phyloP scores from a whole-genome alignment of 2,797 vertebrate genomes.

The Carapus acus region DNA sequence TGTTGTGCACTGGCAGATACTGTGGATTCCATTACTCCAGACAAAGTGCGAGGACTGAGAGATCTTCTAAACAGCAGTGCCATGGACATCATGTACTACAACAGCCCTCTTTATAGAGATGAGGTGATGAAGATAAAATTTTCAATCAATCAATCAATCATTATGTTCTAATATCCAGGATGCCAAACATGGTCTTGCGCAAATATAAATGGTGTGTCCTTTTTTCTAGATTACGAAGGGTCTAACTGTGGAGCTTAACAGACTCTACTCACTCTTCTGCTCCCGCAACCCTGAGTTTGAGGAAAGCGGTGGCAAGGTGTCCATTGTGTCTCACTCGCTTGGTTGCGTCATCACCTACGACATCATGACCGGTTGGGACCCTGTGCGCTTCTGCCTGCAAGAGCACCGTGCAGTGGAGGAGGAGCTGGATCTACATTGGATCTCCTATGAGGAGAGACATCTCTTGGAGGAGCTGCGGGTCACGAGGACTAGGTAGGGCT shows the following conservation, averaged over 20 bases:
- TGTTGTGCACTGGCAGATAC: constrained; percentile 76
- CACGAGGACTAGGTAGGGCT: constrained; percentile 80
- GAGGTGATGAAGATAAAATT: constrained; percentile 74
- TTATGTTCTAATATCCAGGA: too few species aligned
- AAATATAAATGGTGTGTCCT: too few species aligned
- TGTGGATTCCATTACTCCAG: constrained; percentile 96
- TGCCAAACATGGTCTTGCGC: too few species aligned
- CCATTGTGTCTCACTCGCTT: constrained; percentile 94
- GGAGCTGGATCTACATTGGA: constrained; percentile 78
- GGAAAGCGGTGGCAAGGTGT: constrained; percentile 88
- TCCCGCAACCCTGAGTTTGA: constrained; percentile 93
- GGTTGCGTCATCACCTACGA: constrained; percentile 98
- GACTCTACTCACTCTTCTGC: constrained; percentile 92
- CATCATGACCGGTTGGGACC: constrained; percentile 99
- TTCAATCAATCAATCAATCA: too few species aligned
- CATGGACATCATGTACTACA: constrained; percentile 99
- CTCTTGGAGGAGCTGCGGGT: constrained; percentile 84
- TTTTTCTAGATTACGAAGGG: constrained; percentile 86
- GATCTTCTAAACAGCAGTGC: constrained; percentile 98
- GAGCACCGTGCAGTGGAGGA: constrained; percentile 84
- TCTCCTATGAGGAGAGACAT: constrained; percentile 81
- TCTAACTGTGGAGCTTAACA: constrained; percentile 92
- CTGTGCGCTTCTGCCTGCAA: constrained; percentile 86
- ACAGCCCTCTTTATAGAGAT: constrained; percentile 95
- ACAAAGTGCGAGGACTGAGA: constrained; percentile 92